A percentile compares a stretch with the other conserved stretches of the same genome.
These are phyloP conservation scores for Cantharis rustica DNA, from an alignment of 2,888 invertebrate genomes.

Conservation along the genomic window DNA sequence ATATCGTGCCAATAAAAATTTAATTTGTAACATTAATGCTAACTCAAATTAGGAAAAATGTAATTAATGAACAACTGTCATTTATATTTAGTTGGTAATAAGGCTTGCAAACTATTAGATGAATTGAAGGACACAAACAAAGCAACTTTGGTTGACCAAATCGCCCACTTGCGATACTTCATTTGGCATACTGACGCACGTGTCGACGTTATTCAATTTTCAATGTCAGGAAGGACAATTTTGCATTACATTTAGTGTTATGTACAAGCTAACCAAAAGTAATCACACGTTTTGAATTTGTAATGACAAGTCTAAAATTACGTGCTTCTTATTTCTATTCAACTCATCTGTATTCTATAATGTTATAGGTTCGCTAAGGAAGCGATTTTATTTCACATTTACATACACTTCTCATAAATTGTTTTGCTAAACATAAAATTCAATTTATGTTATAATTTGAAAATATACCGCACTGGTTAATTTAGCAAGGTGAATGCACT, in stretches of 20 bases:
- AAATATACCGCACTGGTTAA: background rate
- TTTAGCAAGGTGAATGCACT: background rate
- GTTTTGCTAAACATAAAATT: background rate
- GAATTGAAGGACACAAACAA: slow-evolving; percentile 12
- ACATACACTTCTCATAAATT: background rate
- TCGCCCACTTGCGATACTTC: slow-evolving; percentile 22
- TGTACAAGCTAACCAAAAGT: background rate
- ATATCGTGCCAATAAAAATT: background rate
- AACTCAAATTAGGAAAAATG: background rate
- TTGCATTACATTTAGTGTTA: slow-evolving; percentile 13
- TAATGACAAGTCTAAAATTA: background rate
- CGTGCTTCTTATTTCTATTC: background rate
- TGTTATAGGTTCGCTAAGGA: background rate
- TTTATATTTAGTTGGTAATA: slow-evolving; percentile 17
- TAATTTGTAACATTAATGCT: background rate
- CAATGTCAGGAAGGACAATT: slow-evolving; percentile 21
- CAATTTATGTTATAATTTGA: background rate
- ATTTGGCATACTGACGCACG: slow-evolving; percentile 23
- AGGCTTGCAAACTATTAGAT: slow-evolving; percentile 17
- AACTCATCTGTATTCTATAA: background rate
- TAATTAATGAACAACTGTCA: background rate
- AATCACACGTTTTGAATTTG: background rate
- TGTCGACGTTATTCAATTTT: slow-evolving; percentile 15
- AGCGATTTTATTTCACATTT: background rate
- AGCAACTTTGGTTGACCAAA: slow-evolving; percentile 16